Evolutionary conservation across 2,797 vertebrate species (phyloP).

Genomic region (Anomalospiza imberbis): DNA sequence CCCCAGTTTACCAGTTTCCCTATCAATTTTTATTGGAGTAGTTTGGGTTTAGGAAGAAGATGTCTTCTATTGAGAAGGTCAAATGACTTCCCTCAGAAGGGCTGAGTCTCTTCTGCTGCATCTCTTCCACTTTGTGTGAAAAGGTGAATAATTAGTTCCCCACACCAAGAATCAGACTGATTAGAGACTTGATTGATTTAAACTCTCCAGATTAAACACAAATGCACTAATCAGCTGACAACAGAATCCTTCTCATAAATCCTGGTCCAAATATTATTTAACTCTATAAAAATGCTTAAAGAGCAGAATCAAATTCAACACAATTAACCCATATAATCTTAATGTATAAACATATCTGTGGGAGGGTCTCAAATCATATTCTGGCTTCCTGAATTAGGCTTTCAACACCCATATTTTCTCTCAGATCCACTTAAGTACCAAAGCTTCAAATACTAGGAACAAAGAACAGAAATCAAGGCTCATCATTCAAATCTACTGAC

Average conservation of each 20-base stretch:
- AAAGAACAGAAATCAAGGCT: background rate
- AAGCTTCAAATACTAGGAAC: background rate
- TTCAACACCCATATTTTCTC: background rate
- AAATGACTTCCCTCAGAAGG: background rate
- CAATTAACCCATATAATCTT: background rate
- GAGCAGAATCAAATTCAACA: background rate
- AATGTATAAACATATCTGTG: background rate
- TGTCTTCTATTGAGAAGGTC: background rate
- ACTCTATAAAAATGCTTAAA: background rate
- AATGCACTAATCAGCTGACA: background rate
- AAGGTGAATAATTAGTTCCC: background rate
- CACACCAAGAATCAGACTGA: background rate
- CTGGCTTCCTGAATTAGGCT: background rate
- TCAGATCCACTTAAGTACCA: background rate
- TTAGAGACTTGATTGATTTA: background rate
- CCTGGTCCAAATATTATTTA: background rate
- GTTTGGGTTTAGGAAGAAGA: background rate
- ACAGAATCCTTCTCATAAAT: background rate
- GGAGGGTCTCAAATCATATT: background rate
- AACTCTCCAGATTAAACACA: background rate
- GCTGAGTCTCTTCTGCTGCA: background rate
- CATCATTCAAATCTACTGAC: background rate
- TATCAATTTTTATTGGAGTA: background rate
- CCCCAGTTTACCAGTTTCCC: background rate
- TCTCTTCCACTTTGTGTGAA: background rate